Conservation (phyloP, 2,113 vertebrate species). For the Salvator merianae region DNA sequence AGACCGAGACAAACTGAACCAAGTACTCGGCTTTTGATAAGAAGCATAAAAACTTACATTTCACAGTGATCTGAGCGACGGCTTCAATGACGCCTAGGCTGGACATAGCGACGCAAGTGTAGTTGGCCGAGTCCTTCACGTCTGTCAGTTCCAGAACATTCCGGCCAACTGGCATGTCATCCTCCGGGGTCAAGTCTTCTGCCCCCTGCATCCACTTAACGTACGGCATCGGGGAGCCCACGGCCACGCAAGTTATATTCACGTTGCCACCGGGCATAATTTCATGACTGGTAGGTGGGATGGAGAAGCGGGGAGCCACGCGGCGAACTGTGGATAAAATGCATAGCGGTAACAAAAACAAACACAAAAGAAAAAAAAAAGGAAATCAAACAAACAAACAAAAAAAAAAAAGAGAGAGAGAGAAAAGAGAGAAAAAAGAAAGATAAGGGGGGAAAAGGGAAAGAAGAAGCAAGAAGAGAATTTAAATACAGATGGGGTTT, state of each 20-base stretch:
- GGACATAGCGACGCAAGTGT: conserved; percentile 99
- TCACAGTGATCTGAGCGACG: conserved; percentile 96
- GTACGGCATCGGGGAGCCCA: conserved; percentile 98
- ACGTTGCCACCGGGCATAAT: conserved; percentile 98
- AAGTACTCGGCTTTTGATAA: background rate
- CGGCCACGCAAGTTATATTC: conserved; percentile 98
- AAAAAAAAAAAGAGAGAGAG: background rate
- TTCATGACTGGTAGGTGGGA: conserved; percentile 93
- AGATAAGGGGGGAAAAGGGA: conserved; percentile 68
- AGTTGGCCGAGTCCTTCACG: conserved; percentile 97
- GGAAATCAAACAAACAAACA: conserved; percentile 47
- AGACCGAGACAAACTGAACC: no score
- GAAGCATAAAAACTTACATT: conserved; percentile 82
- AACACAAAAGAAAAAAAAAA: conserved; percentile 66
- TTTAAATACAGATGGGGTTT: conserved; percentile 79
- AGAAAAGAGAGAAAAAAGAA: conserved; percentile 61
- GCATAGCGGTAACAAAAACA: conserved; percentile 81
- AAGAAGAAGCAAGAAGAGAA: conserved; percentile 69
- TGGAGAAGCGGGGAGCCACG: conserved; percentile 97
- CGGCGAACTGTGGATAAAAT: conserved; percentile 90
- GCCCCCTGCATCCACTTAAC: conserved; percentile 99
- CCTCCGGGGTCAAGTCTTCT: conserved; percentile 94
- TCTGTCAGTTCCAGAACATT: conserved; percentile 95
- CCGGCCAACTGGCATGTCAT: conserved; percentile 97
- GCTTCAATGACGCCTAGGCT: conserved; percentile 97